Evolutionary conservation across 2,888 invertebrate genomes (phyloP), one percentile per base, ranked within the genome.

Genomic region (Chrysolina americana): DNA sequence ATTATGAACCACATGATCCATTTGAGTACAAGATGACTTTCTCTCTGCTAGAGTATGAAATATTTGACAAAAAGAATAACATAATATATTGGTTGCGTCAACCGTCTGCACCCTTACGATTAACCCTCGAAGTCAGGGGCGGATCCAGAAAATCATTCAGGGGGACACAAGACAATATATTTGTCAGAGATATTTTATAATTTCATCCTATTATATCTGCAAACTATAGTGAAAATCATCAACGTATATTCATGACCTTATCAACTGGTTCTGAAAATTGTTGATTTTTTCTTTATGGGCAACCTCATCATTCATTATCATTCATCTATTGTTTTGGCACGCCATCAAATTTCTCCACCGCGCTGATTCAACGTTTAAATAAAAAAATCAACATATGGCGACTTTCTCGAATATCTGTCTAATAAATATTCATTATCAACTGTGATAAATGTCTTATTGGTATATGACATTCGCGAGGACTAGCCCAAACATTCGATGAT

Each of bases 361-460:
- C n/a, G 2, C n/a, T n/a, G 36, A 59, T 28, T 59, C n/a, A n/a
- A 59, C 15, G n/a, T 17, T 59, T 36, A 17, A 23, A 36, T 17
- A 9, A 36, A 59, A n/a, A n/a, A 59, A n/a, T 13, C 2, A 23
- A 15, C 59, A 53, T 53, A 21, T 0, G 59, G n/a, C n/a, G 15
- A 59, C 59, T 59, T 59, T 59, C 59, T 59, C 59, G 36, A 36
- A 36, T 59, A 59, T 36, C 23, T 59, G 36, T 9, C 59, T n/a
- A 6, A 36, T 59, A 23, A 59, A 59, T 59, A 59, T 59, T 59
- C 59, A 59, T 59, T 10, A 9, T 36, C 9, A 36, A 28, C n/a
- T 59, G 59, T 36, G 59, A 59, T 59, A 28, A 59, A 59, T 36
- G 36, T 59, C 59, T 15, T 59, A 59, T 59, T 59, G 28, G 23